Evolutionary conservation across 2,113 vertebrate species (phyloP), one percentile per base, ranked within the genome.

Genomic region (Dicentrarchus labrax): DNA sequence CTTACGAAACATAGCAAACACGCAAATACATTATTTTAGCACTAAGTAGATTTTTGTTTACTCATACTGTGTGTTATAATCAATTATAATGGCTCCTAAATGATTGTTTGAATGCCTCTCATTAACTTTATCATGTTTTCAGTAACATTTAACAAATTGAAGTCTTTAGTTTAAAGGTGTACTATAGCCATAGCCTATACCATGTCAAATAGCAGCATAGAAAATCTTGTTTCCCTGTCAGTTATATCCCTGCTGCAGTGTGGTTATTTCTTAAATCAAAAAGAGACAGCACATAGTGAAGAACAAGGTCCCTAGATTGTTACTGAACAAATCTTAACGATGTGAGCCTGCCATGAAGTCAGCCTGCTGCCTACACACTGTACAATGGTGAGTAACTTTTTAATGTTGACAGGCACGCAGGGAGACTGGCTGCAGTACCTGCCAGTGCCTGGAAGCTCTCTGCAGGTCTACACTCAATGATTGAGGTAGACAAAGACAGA

Each of bases 381-480:
- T 3, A 24, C 12, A 30, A 6, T 8, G 8, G 22, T 68, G 38
- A 68, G 6, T 4, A 45, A 19, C 5, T 71, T 53, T 8, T 60
- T 10, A 48, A 61, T 30, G 22, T 60, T 72, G 67, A 17, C 68
- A 65, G 24, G 1, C 30, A 12, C 8, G 39, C 56, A 10, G 19
- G 21, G 51, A 41, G 24, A 39, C 50, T 17, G 54, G 65, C 2
- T 64, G 68, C 57, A 61, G 43, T 57, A 62, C 39, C 70, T 45
- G 70, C 17, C 57, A 8, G 36, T 24, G 51, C 11, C 48, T 57
- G 38, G 22, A 59, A 19, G 57, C 48, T 50, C 41, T 70, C 74
- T 77, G 22, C 51, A 70, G 17, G n/a, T 51, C 54, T 36, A 54
- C 21, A 6, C 56, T 79, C 71, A 41, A 54, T 57, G 73, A 74